phyloP scores from a whole-genome alignment of 2,888 invertebrate genomes.

The Drosophila setosimentum region DNA sequence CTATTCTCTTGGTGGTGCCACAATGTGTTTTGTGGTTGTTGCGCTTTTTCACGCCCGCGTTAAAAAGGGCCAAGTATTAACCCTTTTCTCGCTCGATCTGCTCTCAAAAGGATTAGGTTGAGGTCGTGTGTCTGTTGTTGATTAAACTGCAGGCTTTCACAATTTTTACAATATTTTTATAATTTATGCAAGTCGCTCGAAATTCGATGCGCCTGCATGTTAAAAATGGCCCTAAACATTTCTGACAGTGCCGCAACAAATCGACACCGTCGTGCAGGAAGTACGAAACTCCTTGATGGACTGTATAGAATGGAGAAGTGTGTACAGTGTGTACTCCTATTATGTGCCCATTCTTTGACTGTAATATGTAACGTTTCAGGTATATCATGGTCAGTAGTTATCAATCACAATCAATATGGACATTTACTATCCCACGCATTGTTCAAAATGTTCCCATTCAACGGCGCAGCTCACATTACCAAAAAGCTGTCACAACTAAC shows the following conservation, averaged over 20 bases:
- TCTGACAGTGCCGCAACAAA: constrained; percentile 47
- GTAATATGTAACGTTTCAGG: constrained; percentile 4
- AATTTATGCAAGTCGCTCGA: constrained; percentile 75
- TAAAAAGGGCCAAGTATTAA: constrained; percentile 41
- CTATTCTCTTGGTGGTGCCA: constrained; percentile 12
- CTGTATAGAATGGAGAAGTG: background rate
- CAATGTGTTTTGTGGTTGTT: constrained; percentile 43
- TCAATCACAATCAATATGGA: constrained; percentile 28
- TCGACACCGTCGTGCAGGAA: constrained; percentile 23
- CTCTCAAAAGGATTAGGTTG: constrained; percentile 63
- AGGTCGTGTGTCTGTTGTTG: constrained; percentile 74
- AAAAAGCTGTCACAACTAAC: constrained; percentile 22
- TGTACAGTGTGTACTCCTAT: constrained; percentile 2
- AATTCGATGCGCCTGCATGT: constrained; percentile 76
- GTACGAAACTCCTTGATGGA: background rate
- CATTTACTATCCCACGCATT: constrained; percentile 51
- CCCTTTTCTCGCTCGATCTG: constrained; percentile 70
- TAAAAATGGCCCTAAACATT: constrained; percentile 45
- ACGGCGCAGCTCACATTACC: constrained; percentile 41
- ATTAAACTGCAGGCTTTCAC: constrained; percentile 67
- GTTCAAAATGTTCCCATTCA: constrained; percentile 14
- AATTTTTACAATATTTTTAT: constrained; percentile 47
- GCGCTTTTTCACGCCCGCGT: constrained; percentile 78
- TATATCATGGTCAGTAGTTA: constrained; percentile 29
- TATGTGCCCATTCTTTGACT: background rate